phyloP scores from a whole-genome alignment of 2,888 invertebrate species.

The Habroteleia sp. region DNA sequence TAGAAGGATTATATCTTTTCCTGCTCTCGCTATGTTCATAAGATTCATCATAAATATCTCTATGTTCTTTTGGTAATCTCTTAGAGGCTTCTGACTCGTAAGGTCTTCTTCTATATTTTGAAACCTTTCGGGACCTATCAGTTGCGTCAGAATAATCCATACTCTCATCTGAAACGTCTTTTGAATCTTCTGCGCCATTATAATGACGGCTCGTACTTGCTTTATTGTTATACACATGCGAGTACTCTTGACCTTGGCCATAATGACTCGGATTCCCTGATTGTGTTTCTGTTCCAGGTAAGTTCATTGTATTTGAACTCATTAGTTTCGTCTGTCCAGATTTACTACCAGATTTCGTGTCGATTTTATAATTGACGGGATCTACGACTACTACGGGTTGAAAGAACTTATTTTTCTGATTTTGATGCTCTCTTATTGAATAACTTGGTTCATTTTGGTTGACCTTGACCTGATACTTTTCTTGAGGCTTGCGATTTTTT shows the following conservation, averaged over 20 bases:
- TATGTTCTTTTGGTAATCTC: slow-evolving; percentile 76
- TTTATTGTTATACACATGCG: slow-evolving; percentile 16
- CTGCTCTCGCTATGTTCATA: slow-evolving; percentile 65
- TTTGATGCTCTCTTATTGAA: slow-evolving; percentile 10
- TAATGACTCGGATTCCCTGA: slow-evolving; percentile 56
- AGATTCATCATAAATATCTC: slow-evolving; percentile 65
- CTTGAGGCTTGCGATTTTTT: slow-evolving; percentile 14
- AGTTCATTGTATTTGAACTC: slow-evolving; percentile 11
- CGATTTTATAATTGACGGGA: slow-evolving; percentile 68
- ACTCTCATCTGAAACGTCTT: slow-evolving; percentile 71
- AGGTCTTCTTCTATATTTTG: slow-evolving; percentile 72
- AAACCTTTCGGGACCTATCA: slow-evolving; percentile 70
- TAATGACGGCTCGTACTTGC: slow-evolving; percentile 68
- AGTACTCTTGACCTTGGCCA: slow-evolving; percentile 22
- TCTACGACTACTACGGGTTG: slow-evolving; percentile 73
- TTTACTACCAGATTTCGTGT: slow-evolving; percentile 65
- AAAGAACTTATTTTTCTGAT: slow-evolving; percentile 57
- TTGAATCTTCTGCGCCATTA: slow-evolving; percentile 69
- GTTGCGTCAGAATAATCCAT: slow-evolving; percentile 74
- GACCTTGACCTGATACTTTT: slow-evolving; percentile 10
- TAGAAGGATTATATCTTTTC: slow-evolving; percentile 66
- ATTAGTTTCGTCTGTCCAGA: slow-evolving; percentile 40
- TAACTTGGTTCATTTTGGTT: slow-evolving; percentile 15
- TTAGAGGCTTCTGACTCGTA: slow-evolving; percentile 66
- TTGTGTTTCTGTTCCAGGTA: too few relatives aligned